These are phyloP conservation scores for Solen grandis DNA, from an alignment of 1,140 invertebrate species.

Conservation along the genomic window DNA sequence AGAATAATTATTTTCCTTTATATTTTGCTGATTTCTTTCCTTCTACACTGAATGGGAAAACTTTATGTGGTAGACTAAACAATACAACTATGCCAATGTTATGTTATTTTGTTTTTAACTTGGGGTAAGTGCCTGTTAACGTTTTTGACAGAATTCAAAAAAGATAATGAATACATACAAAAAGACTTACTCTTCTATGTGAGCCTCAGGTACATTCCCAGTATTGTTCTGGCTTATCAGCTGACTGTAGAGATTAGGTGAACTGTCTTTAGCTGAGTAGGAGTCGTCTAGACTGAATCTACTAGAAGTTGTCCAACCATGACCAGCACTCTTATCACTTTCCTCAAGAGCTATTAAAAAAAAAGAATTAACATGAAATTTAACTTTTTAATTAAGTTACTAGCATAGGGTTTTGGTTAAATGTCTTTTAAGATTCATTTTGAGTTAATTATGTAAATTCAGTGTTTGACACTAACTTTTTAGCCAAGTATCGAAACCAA, in stretches of 20 bases:
- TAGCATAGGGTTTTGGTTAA: background rate
- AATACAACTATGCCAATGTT: too few species aligned
- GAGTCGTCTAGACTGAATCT: slow-evolving; percentile 12
- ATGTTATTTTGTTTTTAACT: too few species aligned
- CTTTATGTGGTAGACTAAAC: too few species aligned
- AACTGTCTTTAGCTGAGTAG: too few species aligned
- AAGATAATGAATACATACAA: too few species aligned
- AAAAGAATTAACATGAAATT: background rate
- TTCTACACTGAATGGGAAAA: too few species aligned
- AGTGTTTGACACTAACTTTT: too few species aligned
- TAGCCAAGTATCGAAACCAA: too few species aligned
- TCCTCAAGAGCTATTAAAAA: slow-evolving; percentile 33
- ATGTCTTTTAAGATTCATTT: background rate
- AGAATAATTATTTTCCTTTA: too few species aligned
- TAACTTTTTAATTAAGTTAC: background rate
- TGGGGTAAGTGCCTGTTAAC: too few species aligned
- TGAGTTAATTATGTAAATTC: background rate
- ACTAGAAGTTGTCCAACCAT: slow-evolving; percentile 36
- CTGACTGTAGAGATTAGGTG: slow-evolving; percentile 29
- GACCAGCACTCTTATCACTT: slow-evolving; percentile 27
- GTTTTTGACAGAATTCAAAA: too few species aligned
- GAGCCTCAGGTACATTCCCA: slow-evolving; percentile 34
- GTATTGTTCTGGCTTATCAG: slow-evolving; percentile 40
- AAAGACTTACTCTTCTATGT: slow-evolving; percentile 32
- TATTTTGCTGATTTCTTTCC: too few species aligned